phyloP scores from a whole-genome alignment of 2,797 vertebrate species.

The Lindbergichthys nudifrons region DNA sequence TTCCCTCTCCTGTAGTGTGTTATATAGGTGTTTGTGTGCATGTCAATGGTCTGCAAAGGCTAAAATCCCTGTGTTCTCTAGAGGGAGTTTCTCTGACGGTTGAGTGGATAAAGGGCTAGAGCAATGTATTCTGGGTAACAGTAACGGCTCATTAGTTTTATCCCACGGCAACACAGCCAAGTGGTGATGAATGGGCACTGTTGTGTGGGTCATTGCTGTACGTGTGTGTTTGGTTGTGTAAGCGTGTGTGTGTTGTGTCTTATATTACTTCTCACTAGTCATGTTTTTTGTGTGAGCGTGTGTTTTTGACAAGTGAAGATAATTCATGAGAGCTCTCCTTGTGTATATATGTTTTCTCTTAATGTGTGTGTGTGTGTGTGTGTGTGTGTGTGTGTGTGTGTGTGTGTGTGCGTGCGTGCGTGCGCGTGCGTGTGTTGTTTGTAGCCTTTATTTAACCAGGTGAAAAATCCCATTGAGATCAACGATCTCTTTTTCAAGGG shows the following conservation, averaged over 20 bases:
- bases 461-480: too few relatives aligned
- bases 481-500: too few relatives aligned
- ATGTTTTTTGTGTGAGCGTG: neutral
- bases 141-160: conserved; percentile 56
- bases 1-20: too few relatives aligned
- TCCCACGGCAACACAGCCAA: conserved; percentile 35
- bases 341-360: too few relatives aligned
- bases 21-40: too few relatives aligned
- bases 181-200: conserved; percentile 55
- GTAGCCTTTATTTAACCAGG: too few relatives aligned
- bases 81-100: conserved; percentile 4
- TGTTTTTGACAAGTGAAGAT: neutral
- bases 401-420: neutral
- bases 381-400: too few relatives aligned
- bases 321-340: too few relatives aligned
- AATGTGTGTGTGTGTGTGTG: too few relatives aligned
- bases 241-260: conserved; percentile 6
- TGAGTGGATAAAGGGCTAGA: conserved; percentile 8
- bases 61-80: too few relatives aligned
- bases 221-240: neutral
- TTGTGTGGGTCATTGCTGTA: conserved; percentile 24
- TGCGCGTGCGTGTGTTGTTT: neutral
- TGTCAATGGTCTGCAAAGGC: too few relatives aligned
- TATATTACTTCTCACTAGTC: neutral
- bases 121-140: conserved; percentile 60